Percentiles rank a stretch among this genome's conserved stretches.
These are phyloP conservation scores for Nomada ruficornis DNA, from an alignment of 2,888 invertebrate species.

Conservation along the genomic window DNA sequence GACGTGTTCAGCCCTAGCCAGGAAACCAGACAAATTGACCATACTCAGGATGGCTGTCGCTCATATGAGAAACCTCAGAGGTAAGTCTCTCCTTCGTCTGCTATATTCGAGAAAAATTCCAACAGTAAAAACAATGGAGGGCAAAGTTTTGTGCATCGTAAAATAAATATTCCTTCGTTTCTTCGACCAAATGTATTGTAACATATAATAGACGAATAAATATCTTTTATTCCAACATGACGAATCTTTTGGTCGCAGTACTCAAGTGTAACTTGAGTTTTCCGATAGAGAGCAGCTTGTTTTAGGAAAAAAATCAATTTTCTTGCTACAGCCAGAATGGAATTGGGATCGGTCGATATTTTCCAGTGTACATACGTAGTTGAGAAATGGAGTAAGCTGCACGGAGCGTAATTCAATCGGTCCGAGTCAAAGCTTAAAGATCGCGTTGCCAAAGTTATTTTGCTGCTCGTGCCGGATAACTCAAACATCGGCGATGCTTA, in stretches of 20 bases:
- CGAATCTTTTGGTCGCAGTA: too few relatives aligned
- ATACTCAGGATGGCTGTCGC: constrained; percentile 99
- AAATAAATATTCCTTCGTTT: not conserved
- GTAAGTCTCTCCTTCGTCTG: constrained; percentile 84
- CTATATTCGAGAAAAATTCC: not conserved
- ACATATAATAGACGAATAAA: too few relatives aligned
- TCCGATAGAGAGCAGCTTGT: too few relatives aligned
- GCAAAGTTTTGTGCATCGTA: too few relatives aligned
- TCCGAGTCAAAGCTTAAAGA: constrained; percentile 66
- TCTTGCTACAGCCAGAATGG: not conserved
- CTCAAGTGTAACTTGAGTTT: too few relatives aligned
- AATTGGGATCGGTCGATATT: constrained; percentile 14
- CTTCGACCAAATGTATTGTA: too few relatives aligned
- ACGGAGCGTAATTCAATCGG: constrained; percentile 73
- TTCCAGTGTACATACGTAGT: constrained; percentile 14
- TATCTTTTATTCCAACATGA: too few relatives aligned
- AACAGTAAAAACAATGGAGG: too few relatives aligned
- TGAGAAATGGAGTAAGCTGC: constrained; percentile 36
- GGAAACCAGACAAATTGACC: constrained; percentile 99
- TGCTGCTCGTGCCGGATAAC: constrained; percentile 77
- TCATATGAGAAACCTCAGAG: constrained; percentile 99
- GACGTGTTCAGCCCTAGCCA: constrained; percentile 98
- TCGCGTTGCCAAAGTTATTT: constrained; percentile 75
- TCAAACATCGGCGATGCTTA: constrained; percentile 75
- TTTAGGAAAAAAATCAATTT: too few relatives aligned